Conservation (phyloP, 2,113 vertebrate species). For the Heterocephalus glaber region DNA sequence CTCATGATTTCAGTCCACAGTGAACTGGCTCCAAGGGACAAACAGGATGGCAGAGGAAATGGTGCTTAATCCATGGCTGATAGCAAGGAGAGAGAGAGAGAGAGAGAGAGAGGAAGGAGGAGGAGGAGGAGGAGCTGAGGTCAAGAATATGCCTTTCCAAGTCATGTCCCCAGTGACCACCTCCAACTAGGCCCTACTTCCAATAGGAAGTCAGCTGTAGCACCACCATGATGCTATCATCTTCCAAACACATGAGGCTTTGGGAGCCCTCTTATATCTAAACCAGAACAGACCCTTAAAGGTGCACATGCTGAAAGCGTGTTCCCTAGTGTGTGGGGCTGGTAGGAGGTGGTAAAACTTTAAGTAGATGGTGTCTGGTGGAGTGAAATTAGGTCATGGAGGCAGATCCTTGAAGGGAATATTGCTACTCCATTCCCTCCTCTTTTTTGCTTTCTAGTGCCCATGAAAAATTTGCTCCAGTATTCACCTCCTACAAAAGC, state of each 20-base stretch:
- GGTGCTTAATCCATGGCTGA: background rate
- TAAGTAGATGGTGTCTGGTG: background rate
- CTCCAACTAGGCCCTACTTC: background rate
- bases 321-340: background rate
- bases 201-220: background rate
- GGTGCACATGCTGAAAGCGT: background rate
- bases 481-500: background rate
- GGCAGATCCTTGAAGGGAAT: no score
- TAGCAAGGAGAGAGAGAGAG: background rate
- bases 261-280: background rate
- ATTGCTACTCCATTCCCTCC: background rate
- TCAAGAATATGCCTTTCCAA: background rate
- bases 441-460: background rate
- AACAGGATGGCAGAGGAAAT: background rate
- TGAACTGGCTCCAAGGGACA: background rate
- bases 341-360: background rate
- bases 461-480: background rate
- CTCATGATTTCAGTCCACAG: background rate
- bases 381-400: background rate
- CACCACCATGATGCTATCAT: background rate
- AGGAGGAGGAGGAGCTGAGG: background rate
- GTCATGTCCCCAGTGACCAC: background rate
- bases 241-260: background rate
- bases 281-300: background rate
- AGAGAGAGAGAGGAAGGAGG: no score